phyloP scores from a whole-genome alignment of 2,888 invertebrate genomes.

The Quadriops clusia region DNA sequence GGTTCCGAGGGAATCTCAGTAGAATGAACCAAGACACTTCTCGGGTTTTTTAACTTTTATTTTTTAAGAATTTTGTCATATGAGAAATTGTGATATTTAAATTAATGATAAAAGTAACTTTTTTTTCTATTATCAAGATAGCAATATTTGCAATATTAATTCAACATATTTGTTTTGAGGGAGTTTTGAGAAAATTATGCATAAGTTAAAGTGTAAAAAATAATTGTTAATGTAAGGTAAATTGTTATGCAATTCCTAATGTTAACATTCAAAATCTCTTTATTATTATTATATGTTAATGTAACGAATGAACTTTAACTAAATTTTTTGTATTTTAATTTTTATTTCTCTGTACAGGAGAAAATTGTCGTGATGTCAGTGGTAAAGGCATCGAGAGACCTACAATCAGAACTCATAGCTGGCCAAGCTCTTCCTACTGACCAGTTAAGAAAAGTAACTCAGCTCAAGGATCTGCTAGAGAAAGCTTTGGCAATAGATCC shows the following conservation, averaged over 20 bases:
- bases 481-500: slow-evolving; percentile 87
- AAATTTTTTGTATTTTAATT: slow-evolving; percentile 4
- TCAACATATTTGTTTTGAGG: no score
- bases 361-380: slow-evolving; percentile 93
- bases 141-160: no score
- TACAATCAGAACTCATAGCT: slow-evolving; percentile 78
- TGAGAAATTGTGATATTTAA: no score
- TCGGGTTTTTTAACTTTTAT: no score
- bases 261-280: not conserved
- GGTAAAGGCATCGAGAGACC: slow-evolving; percentile 73
- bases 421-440: slow-evolving; percentile 80
- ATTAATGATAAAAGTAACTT: no score
- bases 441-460: slow-evolving; percentile 81
- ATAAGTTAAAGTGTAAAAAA: not conserved
- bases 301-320: slow-evolving; percentile 5
- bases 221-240: not conserved
- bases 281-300: slow-evolving; percentile 4
- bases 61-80: no score
- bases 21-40: no score
- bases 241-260: no score
- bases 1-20: no score
- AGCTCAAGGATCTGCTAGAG: slow-evolving; percentile 85
- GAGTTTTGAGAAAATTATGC: slow-evolving; percentile 1
- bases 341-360: slow-evolving; percentile 54
- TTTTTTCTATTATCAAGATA: no score